phyloP scores from a whole-genome alignment of 2,113 vertebrate genomes.

The Dissostichus mawsoni region DNA sequence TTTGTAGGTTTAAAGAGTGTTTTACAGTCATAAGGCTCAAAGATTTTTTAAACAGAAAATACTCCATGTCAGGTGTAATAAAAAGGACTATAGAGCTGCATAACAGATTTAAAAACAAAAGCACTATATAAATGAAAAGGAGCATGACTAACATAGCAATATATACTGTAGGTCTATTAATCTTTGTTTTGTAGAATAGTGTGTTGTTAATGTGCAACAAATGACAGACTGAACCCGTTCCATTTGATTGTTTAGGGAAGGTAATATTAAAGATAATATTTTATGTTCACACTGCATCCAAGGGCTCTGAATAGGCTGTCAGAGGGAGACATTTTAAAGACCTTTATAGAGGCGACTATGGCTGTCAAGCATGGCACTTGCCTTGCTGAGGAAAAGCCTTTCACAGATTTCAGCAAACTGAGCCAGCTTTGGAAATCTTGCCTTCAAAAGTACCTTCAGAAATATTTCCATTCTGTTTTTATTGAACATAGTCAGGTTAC shows the following conservation, averaged over 20 bases:
- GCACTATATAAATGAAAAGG: background rate
- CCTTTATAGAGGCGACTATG: background rate
- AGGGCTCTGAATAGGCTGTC: background rate
- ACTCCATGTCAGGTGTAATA: background rate
- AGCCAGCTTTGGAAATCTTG: background rate
- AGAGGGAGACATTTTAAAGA: background rate
- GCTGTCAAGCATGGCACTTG: slow-evolving; percentile 23
- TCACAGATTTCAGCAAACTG: slow-evolving; percentile 23
- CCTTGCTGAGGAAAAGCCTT: slow-evolving; percentile 19
- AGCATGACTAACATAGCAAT: background rate
- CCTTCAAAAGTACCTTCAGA: background rate
- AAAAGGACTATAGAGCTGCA: background rate
- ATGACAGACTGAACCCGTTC: background rate
- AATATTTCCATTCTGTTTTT: slow-evolving; percentile 1
- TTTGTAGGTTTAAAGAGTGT: background rate
- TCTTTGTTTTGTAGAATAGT: background rate
- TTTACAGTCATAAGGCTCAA: background rate
- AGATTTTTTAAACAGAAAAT: background rate
- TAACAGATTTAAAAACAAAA: background rate
- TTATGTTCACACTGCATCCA: no score
- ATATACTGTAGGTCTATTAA: background rate
- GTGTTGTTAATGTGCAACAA: background rate
- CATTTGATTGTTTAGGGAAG: background rate
- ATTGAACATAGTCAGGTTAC: background rate
- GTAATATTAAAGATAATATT: background rate